Base-by-base conservation (phyloP, 2,113 vertebrate genomes). In the Ancistrus triradiatus region DNA sequence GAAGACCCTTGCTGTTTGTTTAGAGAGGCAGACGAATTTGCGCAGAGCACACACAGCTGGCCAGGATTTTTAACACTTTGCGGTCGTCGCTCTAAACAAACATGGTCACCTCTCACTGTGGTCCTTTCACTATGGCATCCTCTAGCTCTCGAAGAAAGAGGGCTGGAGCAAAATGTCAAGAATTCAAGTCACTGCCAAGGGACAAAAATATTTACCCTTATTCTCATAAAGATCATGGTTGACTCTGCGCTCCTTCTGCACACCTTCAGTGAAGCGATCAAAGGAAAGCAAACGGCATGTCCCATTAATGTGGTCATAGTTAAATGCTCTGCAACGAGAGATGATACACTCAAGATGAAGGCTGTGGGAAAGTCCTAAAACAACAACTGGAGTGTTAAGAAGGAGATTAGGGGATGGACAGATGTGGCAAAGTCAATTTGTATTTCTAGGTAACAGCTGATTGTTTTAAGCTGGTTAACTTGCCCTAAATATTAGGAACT, bases 221-320 rank as follows among this genome's bases (percentile, higher is more conserved):
- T 93, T 95, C 85, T 98, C 93, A 58, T 93, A 98, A 69, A 98
- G 85, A 74, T 95, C 92, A 63, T 92, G 94, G 63, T 88, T 87
- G 74, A 83, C 81, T 74, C 90, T 85, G 72, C 87, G 85, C 59
- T 90, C 90, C 70, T 86, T 93, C 83, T 87, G 91, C 72, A 88
- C 90, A 63, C 92, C 92, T 73, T 83, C 88, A 74, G 88, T 90
- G 87, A 94, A 89, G 64, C 91, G 93, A 80, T 94, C 95, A 71
- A 94, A 97, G 74, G 93, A 91, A 70, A 96, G 91, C 90, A 94
- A 92, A 76, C 91, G 87, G 81, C 95, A 98, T 77, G 81, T 87
- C 79, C 80, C 83, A 76, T 78, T 84, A 75, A 82, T 83, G 60
- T 75, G 80, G 4, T 85, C 83, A 69, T 84, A 87, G 79, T 82